Evolutionary conservation across 2,797 vertebrate genomes (phyloP), one percentile per base, ranked within the genome.

Genomic region (Centropyge bicolor): DNA sequence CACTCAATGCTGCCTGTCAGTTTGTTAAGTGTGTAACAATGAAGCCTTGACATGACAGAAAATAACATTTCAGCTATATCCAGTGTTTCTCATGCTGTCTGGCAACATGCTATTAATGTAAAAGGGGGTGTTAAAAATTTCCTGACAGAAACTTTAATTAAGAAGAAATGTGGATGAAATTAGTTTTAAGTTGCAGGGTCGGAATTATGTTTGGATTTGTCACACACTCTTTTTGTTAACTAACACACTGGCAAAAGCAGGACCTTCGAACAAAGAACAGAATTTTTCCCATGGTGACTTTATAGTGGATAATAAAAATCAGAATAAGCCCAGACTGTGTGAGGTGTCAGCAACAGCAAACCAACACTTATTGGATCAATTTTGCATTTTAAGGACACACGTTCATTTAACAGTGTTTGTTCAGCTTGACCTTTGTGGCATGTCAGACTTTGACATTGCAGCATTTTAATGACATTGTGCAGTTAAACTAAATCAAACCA

Each of bases 361-460:
- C 6, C 1, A 13, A 22, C n/a, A 52, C 17, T 46, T 31, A 60
- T 36, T 36, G 51, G 14, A 51, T 62, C 35, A 38, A 6, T 64
- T 45, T 54, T 8, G 10, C 0, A 57, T 31, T 24, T 55, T 40
- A 14, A 14, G 13, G 31, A 59, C 0, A 63, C n/a, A 36, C 4
- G 0, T 45, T 63, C 31, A 57, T 69, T 70, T 56, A 51, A 3
- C 14, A 54, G 54, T 24, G 38, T 69, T 54, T 61, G 19, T 80
- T 73, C 52, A 57, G 38, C 24, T 35, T 71, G 65, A 67, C 1
- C 3, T 41, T 52, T 63, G 45, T 54, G 48, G 20, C 48, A 16
- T 75, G 60, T 80, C 16, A 59, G 27, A 45, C 40, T 41, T 56
- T 27, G 16, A 51, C 41, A 10, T 5, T 24, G 8, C 38, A 12